Percentiles rank a stretch among this genome's conserved stretches.
Evolutionary conservation across 2,888 invertebrate genomes (phyloP).

Genomic region (Oscheius sp.): DNA sequence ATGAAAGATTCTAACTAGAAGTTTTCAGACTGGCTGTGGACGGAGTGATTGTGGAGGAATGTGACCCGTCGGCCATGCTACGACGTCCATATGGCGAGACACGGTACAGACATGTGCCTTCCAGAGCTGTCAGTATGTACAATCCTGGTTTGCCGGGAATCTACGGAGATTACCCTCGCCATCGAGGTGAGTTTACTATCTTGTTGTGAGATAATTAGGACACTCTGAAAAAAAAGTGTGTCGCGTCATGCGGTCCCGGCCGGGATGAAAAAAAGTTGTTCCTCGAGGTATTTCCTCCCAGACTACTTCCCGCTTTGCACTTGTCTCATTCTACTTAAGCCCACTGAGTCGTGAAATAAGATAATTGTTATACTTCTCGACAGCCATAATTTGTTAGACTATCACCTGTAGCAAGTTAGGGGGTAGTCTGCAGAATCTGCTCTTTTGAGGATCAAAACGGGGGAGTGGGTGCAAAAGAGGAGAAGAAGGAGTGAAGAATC

Average conservation of each 20-base stretch:
- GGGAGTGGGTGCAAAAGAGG: neutral
- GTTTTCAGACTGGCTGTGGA: constrained; percentile 48
- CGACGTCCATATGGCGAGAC: constrained; percentile 27
- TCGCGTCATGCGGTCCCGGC: neutral
- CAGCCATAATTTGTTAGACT: too few relatives aligned
- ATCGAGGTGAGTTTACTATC: constrained; percentile 3
- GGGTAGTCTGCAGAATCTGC: too few relatives aligned
- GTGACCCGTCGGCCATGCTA: constrained; percentile 50
- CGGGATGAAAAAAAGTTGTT: too few relatives aligned
- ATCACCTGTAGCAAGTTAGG: too few relatives aligned
- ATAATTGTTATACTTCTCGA: too few relatives aligned
- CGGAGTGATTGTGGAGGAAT: constrained; percentile 61
- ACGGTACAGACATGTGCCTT: constrained; percentile 38
- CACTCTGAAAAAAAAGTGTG: neutral
- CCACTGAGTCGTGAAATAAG: too few relatives aligned
- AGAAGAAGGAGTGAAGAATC: constrained; percentile 14
- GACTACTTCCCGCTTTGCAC: too few relatives aligned
- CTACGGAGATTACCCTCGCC: constrained; percentile 37
- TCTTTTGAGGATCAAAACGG: too few relatives aligned
- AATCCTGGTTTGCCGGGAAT: constrained; percentile 45
- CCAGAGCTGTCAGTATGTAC: constrained; percentile 54
- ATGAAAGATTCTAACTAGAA: neutral
- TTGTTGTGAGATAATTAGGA: neutral
- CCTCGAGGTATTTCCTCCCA: too few relatives aligned
- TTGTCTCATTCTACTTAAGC: too few relatives aligned